Evolutionary conservation across 1,140 invertebrate species (phyloP), one percentile per base, ranked within the genome.

Genomic region (Drosophila funebris): DNA sequence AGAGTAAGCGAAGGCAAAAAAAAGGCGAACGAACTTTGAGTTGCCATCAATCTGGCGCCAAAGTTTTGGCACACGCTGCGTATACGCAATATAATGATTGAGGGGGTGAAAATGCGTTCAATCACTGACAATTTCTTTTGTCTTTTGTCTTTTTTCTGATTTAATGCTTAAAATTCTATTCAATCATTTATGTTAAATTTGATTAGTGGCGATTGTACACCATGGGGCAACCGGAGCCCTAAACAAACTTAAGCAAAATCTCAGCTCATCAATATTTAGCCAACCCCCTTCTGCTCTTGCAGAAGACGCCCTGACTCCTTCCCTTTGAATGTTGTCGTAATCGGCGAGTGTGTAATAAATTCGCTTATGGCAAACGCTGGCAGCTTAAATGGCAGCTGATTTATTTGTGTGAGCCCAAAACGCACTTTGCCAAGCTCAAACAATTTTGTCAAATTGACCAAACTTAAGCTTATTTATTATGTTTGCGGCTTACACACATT

Each of bases 381-480:
- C 73, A 74, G 82, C 76, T 87, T 87, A 82, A 87, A 82, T 87
- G 83, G 78, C 83, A 82, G 78, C 83, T 87, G 82, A 87, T 87
- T 87, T 87, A 87, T 87, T 78, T 75, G 76, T n/a, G n/a, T n/a
- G n/a, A n/a, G n/a, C n/a, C n/a, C n/a, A n/a, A n/a, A 53, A 71
- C 68, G 73, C 73, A 75, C 68, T 84, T 70, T 63, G 64, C 54
- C 76, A 70, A 82, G 82, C 83, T 88, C 75, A 82, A 88, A 82
- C 83, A 87, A 88, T 87, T 88, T 87, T 87, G 82, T 87, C 82
- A 87, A 87, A 87, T 87, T 88, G 82, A 88, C 82, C 82, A 88
- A 88, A 88, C 78, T 88, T 82, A 87, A 87, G 82, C 82, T 88
- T 87, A 87, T 87, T 87, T 87, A 87, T 87, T 88, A 88, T 87